Evolutionary conservation across 2,888 invertebrate genomes (phyloP), one percentile per base, ranked within the genome.

Genomic region (Elgonia sp.): DNA sequence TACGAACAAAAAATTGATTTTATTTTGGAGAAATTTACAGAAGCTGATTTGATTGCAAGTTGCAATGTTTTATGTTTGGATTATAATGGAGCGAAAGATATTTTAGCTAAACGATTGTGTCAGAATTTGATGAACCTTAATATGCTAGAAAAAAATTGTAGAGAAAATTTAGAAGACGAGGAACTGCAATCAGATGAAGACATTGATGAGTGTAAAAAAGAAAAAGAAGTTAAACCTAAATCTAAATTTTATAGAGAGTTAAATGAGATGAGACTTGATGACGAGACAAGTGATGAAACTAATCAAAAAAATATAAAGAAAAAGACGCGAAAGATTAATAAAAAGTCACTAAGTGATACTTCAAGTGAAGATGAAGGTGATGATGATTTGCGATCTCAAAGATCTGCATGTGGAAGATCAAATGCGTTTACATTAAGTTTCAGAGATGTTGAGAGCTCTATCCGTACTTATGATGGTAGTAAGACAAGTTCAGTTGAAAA

Each of bases 51-150:
- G 10, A 83, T 84, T 21, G 70, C 85, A 8, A 46, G 72, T 5
- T 89, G 80, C n/a, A 86, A 76, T 70, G 72, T 86, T 16, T 57
- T 88, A 6, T 67, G 80, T 42, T 16, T 88, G 1, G 84, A 89
- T 67, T 88, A 88, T 62, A n/a, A 29, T 1, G 85, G 87, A 29
- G 21, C 20, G 14, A 86, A 75, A 37, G 80, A 76, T 14, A 57
- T 62, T 12, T n/a, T 87, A 18, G 57, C 50, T n/a, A 20, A 18
- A 5, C 75, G 72, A n/a, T 75, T 87, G 18, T 75, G 53, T 12
- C 3, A 21, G 16, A 40, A 37, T 10, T 46, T 85, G 20, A 67
- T 75, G 65, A 72, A 85, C 16, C 20, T 89, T n/a, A 12, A 39
- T 39, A 8, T 16, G 4, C 40, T 77, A 39, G n/a, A 40, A 39